A percentile compares a stretch with the other conserved stretches of the same genome.
These are phyloP conservation scores for Salarias fasciatus DNA, from an alignment of 2,797 vertebrate species.

Conservation along the genomic window DNA sequence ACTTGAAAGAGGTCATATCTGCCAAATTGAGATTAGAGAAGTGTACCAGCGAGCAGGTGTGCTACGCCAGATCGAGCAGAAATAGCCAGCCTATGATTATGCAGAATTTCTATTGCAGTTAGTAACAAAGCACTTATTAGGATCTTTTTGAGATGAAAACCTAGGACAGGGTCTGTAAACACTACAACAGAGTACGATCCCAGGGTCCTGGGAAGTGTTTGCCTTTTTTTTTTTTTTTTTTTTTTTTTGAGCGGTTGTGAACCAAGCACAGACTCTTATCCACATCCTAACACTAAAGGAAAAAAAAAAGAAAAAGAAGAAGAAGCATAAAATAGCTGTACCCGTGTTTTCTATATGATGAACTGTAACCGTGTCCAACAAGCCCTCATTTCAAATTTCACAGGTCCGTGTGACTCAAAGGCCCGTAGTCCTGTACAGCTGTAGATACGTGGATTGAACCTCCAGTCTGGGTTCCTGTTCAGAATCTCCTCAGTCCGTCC, in stretches of 20 bases:
- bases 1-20: conserved; percentile 81
- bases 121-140: conserved; percentile 77
- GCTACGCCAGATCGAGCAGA: conserved; percentile 72
- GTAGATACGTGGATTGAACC: conserved; percentile 54
- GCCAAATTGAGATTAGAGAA: conserved; percentile 84
- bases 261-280: conserved; percentile 77
- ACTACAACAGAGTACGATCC: conserved; percentile 71
- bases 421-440: conserved; percentile 54
- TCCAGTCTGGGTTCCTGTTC: conserved; percentile 40
- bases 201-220: conserved; percentile 68
- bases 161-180: conserved; percentile 75
- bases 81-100: conserved; percentile 78
- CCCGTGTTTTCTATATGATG: conserved; percentile 40
- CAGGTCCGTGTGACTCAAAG: conserved; percentile 42
- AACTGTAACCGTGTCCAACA: conserved; percentile 29
- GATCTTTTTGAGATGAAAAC: conserved; percentile 63
- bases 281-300: conserved; percentile 65
- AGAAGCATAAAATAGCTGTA: conserved; percentile 28
- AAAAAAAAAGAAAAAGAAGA: conserved; percentile 26
- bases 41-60: conserved; percentile 76
- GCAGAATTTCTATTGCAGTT: conserved; percentile 79
- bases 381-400: conserved; percentile 48
- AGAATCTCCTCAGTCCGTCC: conserved; percentile 39
- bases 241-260: conserved; percentile 67
- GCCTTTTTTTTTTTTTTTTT: conserved; percentile 57